Percentiles rank a stretch among this genome's conserved stretches.
phyloP scores from a whole-genome alignment of 2,797 vertebrate genomes.

The Jordanella pulchra region DNA sequence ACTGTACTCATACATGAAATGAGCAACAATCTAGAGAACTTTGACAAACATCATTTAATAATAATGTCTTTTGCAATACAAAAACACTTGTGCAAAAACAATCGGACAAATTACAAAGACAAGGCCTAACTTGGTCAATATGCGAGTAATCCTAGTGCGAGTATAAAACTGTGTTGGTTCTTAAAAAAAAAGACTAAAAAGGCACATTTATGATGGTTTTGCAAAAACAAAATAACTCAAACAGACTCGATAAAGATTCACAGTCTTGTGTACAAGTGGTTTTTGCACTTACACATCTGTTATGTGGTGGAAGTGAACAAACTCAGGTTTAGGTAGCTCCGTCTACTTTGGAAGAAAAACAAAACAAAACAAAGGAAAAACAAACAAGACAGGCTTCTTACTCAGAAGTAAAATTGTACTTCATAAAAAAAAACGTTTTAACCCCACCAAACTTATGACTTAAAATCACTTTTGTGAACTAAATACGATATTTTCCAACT shows the following conservation, averaged over 20 bases:
- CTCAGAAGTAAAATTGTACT: constrained; percentile 8
- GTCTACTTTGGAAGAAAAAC: constrained; percentile 41
- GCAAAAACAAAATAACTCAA: constrained; percentile 51
- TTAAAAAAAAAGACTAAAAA: constrained; percentile 39
- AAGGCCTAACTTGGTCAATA: constrained; percentile 75
- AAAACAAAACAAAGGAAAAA: constrained; percentile 14
- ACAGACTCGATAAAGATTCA: constrained; percentile 74
- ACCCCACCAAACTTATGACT: background rate
- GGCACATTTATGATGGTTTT: constrained; percentile 36
- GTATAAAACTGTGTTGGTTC: constrained; percentile 37
- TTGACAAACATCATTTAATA: constrained; percentile 79
- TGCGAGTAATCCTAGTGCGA: constrained; percentile 71
- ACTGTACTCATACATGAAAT: background rate
- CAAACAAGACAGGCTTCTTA: constrained; percentile 12
- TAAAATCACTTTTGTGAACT: constrained; percentile 4
- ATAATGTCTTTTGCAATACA: constrained; percentile 82
- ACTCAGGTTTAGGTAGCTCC: constrained; percentile 65
- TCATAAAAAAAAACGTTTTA: constrained; percentile 2
- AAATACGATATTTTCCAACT: background rate
- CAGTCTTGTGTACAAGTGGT: constrained; percentile 89
- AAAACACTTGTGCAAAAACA: constrained; percentile 83
- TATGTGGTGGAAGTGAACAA: constrained; percentile 47
- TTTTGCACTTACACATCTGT: constrained; percentile 77
- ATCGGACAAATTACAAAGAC: constrained; percentile 74
- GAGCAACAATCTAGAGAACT: background rate